Evolutionary conservation across 2,113 vertebrate genomes (phyloP).

Genomic region (Dasyornis broadbenti): DNA sequence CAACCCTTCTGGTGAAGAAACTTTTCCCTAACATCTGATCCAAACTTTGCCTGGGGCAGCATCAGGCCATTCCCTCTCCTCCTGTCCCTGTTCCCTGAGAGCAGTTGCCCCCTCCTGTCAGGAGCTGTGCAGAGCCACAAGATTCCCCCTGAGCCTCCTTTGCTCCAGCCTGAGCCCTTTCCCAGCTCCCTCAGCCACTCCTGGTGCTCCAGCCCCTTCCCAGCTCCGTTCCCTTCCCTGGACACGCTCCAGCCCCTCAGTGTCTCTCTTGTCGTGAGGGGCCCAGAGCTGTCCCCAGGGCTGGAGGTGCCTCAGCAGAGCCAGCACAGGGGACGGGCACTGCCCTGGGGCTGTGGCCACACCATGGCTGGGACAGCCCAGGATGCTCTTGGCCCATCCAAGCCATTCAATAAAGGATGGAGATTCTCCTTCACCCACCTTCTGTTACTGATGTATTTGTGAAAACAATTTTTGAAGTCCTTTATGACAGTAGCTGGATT

Average conservation of each 20-base stretch:
- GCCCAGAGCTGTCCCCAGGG: background rate
- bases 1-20: fast-evolving
- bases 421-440: background rate
- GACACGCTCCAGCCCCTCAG: background rate
- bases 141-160: background rate
- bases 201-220: background rate
- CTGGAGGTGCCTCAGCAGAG: background rate
- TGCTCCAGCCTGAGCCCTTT: background rate
- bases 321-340: background rate
- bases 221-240: background rate
- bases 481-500: background rate
- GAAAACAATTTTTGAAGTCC: background rate
- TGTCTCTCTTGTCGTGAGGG: background rate
- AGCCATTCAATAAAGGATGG: background rate
- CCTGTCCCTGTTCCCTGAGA: background rate
- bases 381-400: background rate
- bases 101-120: background rate
- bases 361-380: background rate
- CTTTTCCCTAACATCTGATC: background rate
- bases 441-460: background rate
- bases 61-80: background rate
- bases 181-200: background rate
- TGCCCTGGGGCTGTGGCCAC: background rate
- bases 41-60: fast-evolving
- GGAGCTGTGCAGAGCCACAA: background rate